Base-by-base conservation (phyloP, 2,113 vertebrate species). In the Balaeniceps rex region DNA sequence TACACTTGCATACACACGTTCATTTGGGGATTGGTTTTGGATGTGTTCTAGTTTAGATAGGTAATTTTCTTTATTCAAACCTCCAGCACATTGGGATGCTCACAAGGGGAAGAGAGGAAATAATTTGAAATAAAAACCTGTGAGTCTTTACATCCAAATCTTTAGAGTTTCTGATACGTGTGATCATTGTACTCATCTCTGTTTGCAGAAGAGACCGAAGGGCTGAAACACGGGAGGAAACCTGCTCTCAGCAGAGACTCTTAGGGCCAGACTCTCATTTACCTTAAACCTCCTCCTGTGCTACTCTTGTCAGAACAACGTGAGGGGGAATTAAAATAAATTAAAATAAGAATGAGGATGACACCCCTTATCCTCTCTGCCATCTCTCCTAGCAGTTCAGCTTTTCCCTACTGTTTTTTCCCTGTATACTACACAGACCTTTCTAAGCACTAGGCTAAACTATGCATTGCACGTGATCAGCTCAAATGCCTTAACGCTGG, bases 401-500 rank as follows among this genome's bases (percentile, higher is more conserved):
- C 28, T 75, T 76, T 82, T 83, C 29, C 12, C 55, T 51, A 14
- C 4, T 52, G 14, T 34, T 75, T 51, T n/a, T 44, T 42, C 11
- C 6, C 14, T 22, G 36, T 6, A 42, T 42, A 42, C 9, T 61
- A 23, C 14, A 33, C 6, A 60, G 24, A n/a, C 28, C 29, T 87
- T 58, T 38, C 76, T 79, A 65, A 91, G 52, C 44, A 58, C 36
- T 19, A 36, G 18, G 33, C 40, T 83, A 51, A 47, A 12, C 25
- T 60, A 26, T 10, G 14, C 14, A 12, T 46, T 54, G 55, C 17
- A 57, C 0, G 0, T 0, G 6, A 66, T 42, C 68, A 71, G 26
- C 44, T 81, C 33, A 44, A 58, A 64, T 4, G 4, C 26, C 6
- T 40, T 31, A 57, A 3, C 33, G 75, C 19, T 54, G 23, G 23